phyloP scores from a whole-genome alignment of 2,113 vertebrate species.

The Eurypyga helias region DNA sequence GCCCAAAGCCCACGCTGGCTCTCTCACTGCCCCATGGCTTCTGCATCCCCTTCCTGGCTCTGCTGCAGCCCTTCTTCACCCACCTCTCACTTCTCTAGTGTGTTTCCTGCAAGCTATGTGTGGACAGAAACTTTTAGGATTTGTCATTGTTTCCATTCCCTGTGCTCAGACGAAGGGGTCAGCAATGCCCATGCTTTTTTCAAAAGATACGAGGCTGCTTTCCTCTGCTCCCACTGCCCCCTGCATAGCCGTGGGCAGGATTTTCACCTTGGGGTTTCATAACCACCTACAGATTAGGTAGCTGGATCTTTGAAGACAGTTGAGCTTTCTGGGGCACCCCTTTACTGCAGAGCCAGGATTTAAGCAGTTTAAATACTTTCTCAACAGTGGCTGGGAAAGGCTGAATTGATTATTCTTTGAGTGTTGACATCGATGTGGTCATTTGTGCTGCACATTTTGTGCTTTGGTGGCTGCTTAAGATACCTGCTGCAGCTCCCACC shows the following conservation, averaged over 20 bases:
- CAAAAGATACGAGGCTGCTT: not conserved
- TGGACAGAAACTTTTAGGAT: not conserved
- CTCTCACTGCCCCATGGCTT: not conserved
- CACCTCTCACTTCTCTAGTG: rapidly evolving
- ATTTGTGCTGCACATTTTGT: not conserved
- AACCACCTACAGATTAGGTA: not conserved
- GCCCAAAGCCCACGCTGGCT: not conserved
- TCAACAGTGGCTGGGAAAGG: not conserved
- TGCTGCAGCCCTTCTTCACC: not conserved
- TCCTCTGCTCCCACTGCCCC: not conserved
- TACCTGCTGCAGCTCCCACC: not conserved
- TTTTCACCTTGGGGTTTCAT: not conserved
- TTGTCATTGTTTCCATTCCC: not conserved
- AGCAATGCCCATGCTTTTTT: not conserved
- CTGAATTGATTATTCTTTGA: not conserved
- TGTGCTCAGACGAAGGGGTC: not conserved
- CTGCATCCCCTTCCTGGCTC: not conserved
- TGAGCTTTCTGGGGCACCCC: not conserved
- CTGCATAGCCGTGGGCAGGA: not conserved
- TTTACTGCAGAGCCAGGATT: not conserved
- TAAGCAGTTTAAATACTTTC: not conserved
- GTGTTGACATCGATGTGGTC: not conserved
- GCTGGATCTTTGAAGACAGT: not conserved
- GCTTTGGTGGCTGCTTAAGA: not conserved
- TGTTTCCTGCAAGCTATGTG: not conserved